A percentile compares a stretch with the other conserved stretches of the same genome.
Evolutionary conservation across 2,113 vertebrate species (phyloP).

Genomic region (Orycteropus afer): DNA sequence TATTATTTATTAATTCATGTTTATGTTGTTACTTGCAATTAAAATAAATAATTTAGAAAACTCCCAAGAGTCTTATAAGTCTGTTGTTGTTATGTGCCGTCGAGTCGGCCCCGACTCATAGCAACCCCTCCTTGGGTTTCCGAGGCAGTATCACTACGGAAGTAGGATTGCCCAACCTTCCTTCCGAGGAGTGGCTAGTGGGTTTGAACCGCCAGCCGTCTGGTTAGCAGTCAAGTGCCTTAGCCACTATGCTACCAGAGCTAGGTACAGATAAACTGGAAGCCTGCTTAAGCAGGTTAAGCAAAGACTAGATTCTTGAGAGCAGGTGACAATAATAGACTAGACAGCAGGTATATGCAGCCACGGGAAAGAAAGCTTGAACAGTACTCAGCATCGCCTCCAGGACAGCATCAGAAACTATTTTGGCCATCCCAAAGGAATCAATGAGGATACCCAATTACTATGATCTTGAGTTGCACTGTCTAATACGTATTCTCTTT

Average conservation of each 20-base stretch:
- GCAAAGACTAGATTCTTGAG: not conserved
- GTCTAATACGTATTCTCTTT: not conserved
- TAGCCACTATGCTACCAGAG: too few relatives aligned
- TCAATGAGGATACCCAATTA: not conserved
- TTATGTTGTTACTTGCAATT: not conserved
- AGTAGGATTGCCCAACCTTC: too few relatives aligned
- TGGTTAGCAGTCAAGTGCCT: too few relatives aligned
- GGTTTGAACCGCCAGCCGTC: too few relatives aligned
- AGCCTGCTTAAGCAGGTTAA: not conserved
- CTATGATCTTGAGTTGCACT: not conserved
- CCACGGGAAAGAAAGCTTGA: not conserved
- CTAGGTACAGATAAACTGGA: not conserved
- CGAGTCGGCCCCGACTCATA: too few relatives aligned
- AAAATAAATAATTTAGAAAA: conserved; percentile 36
- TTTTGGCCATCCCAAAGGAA: not conserved
- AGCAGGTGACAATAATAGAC: not conserved
- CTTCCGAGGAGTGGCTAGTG: too few relatives aligned
- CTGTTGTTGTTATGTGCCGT: too few relatives aligned
- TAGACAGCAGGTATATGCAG: not conserved
- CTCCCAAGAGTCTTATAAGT: not conserved
- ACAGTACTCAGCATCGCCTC: not conserved
- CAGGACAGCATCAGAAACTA: not conserved
- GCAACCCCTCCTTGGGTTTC: too few relatives aligned
- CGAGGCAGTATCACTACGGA: too few relatives aligned
- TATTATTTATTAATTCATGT: conserved; percentile 3